phyloP scores from a whole-genome alignment of 2,888 invertebrate genomes.

The Ernsta delagoae region DNA sequence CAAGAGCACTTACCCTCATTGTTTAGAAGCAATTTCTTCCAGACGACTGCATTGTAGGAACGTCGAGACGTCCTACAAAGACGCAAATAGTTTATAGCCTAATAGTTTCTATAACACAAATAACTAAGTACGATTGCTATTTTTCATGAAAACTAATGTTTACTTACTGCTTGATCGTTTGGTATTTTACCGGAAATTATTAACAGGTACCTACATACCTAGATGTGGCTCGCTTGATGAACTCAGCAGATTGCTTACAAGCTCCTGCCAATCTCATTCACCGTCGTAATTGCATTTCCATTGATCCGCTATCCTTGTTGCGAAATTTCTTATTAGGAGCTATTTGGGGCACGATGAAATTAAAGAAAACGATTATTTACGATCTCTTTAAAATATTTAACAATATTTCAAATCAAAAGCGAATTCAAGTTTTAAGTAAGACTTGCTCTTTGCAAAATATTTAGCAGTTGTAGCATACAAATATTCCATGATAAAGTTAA shows the following conservation, averaged over 20 bases:
- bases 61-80: neutral
- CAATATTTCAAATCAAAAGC: neutral
- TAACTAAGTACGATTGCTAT: too few relatives aligned
- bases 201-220: neutral
- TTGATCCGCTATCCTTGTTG: constrained; percentile 2
- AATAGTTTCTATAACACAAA: too few relatives aligned
- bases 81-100: neutral
- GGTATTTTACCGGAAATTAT: too few relatives aligned
- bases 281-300: constrained; percentile 16
- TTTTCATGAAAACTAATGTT: too few relatives aligned
- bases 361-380: neutral
- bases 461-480: too few relatives aligned
- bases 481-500: too few relatives aligned
- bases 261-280: constrained; percentile 11
- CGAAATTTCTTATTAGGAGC: constrained; percentile 47
- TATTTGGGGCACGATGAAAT: constrained; percentile 76
- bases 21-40: too few relatives aligned
- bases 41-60: too few relatives aligned
- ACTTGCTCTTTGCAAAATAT: too few relatives aligned
- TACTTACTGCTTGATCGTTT: neutral
- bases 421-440: neutral
- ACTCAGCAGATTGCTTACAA: constrained; percentile 22
- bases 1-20: too few relatives aligned
- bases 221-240: neutral
- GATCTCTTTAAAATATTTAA: neutral